These are phyloP conservation scores for Ispidina picta DNA, from an alignment of 2,797 vertebrate genomes.

Conservation along the genomic window DNA sequence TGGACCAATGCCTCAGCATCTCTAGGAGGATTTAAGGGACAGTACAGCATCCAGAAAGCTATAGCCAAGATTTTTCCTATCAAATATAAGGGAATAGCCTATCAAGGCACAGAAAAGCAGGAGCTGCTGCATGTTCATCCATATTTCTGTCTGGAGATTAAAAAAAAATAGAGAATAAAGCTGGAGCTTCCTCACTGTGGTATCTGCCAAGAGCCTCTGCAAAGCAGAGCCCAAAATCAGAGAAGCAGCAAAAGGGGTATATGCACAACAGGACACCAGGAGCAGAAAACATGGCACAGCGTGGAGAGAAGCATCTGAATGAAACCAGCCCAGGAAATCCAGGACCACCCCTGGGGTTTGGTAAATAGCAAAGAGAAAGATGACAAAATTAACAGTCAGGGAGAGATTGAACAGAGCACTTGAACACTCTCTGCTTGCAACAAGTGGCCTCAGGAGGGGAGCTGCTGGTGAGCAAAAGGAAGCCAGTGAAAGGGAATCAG, in stretches of 20 bases:
- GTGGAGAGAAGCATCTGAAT: background rate
- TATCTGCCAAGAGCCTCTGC: background rate
- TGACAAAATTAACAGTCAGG: accelerated
- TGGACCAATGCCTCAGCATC: slow-evolving; percentile 10
- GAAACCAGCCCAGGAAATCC: background rate
- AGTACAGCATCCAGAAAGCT: background rate
- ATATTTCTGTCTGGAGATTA: background rate
- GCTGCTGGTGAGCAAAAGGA: background rate
- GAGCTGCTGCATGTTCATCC: background rate
- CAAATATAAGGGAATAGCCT: background rate
- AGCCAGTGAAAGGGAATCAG: background rate
- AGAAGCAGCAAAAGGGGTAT: background rate
- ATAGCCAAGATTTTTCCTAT: background rate
- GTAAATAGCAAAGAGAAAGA: background rate
- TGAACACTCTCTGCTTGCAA: background rate
- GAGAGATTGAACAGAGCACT: background rate
- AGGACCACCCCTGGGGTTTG: background rate
- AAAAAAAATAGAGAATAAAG: background rate
- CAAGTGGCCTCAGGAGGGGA: background rate
- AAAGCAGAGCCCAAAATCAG: background rate
- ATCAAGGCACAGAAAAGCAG: background rate
- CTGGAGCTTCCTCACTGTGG: background rate
- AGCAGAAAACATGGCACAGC: background rate
- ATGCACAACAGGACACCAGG: background rate
- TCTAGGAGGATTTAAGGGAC: background rate